Evolutionary conservation across 2,797 vertebrate species (phyloP).

Genomic region (Falco naumanni): DNA sequence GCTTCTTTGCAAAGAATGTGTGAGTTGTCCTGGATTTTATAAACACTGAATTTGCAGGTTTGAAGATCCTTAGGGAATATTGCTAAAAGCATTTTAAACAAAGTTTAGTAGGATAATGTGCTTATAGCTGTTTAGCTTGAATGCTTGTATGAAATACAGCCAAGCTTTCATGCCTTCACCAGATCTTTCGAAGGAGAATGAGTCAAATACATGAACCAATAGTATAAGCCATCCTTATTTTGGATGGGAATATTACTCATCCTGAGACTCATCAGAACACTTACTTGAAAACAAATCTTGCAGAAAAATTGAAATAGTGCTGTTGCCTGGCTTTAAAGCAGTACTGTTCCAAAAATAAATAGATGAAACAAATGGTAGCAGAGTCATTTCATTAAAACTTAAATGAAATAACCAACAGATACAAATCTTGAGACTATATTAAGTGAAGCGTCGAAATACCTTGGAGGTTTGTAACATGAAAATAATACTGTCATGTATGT

Average conservation of each 20-base stretch:
- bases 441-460: neutral
- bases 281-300: conserved; percentile 20
- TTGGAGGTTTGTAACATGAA: neutral
- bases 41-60: neutral
- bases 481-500: neutral
- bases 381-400: conserved; percentile 32
- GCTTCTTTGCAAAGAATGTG: neutral
- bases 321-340: neutral
- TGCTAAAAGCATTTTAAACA: neutral
- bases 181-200: neutral
- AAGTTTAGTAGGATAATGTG: neutral
- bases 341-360: conserved; percentile 12
- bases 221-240: neutral
- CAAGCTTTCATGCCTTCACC: neutral
- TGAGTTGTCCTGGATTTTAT: neutral
- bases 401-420: conserved; percentile 33
- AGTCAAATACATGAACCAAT: neutral
- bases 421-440: neutral
- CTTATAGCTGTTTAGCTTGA: neutral
- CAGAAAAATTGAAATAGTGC: conserved; percentile 45
- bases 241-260: conserved; percentile 23
- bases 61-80: neutral
- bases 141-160: neutral
- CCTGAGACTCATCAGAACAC: neutral
- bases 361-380: neutral